Evolutionary conservation across 2,113 vertebrate species (phyloP).

Genomic region (Coryphaenoides rupestris): DNA sequence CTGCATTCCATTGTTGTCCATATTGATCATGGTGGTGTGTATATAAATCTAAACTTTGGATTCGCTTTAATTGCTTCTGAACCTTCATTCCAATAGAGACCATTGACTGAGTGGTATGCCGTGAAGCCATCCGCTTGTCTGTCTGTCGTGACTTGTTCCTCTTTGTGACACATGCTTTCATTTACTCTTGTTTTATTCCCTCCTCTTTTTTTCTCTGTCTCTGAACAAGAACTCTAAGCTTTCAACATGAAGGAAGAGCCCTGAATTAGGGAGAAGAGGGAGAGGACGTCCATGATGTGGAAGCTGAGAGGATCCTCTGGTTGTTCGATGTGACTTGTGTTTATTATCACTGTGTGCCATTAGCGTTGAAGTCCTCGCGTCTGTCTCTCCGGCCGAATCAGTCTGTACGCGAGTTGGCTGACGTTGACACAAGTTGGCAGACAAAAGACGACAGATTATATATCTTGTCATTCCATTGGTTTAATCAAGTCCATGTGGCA

Average conservation of each 20-base stretch:
- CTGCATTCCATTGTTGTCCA: too few species aligned
- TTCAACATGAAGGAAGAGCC: constrained; percentile 11
- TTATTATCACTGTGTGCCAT: constrained; percentile 29
- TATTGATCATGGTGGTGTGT: too few species aligned
- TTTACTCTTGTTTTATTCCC: constrained; percentile 9
- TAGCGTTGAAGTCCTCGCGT: constrained; percentile 7
- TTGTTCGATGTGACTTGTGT: constrained; percentile 15
- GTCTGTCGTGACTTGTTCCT: neutral
- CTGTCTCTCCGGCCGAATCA: constrained; percentile 12
- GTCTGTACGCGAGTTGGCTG: constrained; percentile 3
- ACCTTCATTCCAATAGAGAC: too few species aligned
- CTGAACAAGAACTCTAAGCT: constrained; percentile 15
- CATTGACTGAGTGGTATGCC: too few species aligned
- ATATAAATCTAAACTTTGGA: too few species aligned
- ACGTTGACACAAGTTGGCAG: constrained; percentile 11
- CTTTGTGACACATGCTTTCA: neutral
- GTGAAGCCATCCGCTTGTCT: neutral
- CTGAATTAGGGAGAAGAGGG: neutral
- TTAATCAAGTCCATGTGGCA: constrained; percentile 16
- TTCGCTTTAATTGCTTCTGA: too few species aligned
- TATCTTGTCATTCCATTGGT: neutral
- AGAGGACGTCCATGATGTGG: constrained; percentile 9
- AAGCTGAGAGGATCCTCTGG: neutral
- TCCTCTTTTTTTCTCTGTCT: constrained; percentile 1
- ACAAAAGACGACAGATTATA: neutral